Percentiles rank a stretch among this genome's conserved stretches.
These are phyloP conservation scores for Apis laboriosa DNA, from an alignment of 1,140 invertebrate species.

Conservation along the genomic window DNA sequence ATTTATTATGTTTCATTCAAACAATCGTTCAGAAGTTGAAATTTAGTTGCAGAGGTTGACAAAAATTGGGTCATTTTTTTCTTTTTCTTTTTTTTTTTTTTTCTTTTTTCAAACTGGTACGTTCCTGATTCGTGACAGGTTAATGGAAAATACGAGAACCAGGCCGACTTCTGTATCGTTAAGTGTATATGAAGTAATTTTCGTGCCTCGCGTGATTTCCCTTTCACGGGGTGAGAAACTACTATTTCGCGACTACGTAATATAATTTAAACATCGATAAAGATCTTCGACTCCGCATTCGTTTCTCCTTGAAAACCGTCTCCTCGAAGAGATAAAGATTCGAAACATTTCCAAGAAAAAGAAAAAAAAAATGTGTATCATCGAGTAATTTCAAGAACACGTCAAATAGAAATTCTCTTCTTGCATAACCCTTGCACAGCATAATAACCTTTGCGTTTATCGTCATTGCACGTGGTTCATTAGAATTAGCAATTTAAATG, in stretches of 20 bases:
- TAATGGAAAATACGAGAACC: constrained; percentile 19
- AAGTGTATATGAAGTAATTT: not conserved
- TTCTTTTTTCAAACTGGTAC: not conserved
- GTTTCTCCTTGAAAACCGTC: not conserved
- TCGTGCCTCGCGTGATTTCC: constrained; percentile 1
- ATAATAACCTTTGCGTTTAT: not conserved
- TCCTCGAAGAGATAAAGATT: not conserved
- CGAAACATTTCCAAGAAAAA: not conserved
- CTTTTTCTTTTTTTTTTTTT: no score
- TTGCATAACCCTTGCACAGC: no score
- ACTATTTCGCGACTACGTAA: not conserved
- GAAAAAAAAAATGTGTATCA: not conserved
- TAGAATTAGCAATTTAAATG: not conserved
- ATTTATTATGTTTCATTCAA: no score
- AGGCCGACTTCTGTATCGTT: constrained; percentile 2
- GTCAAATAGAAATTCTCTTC: not conserved
- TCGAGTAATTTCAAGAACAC: not conserved
- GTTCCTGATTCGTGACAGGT: constrained; percentile 1
- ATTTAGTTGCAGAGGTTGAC: no score
- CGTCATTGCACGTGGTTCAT: not conserved
- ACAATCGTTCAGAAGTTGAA: no score
- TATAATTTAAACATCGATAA: constrained; percentile 1
- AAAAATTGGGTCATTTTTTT: no score
- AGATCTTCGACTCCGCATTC: not conserved
- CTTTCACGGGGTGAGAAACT: not conserved